phyloP scores from a whole-genome alignment of 2,888 invertebrate species.

The Apoda limacodes region DNA sequence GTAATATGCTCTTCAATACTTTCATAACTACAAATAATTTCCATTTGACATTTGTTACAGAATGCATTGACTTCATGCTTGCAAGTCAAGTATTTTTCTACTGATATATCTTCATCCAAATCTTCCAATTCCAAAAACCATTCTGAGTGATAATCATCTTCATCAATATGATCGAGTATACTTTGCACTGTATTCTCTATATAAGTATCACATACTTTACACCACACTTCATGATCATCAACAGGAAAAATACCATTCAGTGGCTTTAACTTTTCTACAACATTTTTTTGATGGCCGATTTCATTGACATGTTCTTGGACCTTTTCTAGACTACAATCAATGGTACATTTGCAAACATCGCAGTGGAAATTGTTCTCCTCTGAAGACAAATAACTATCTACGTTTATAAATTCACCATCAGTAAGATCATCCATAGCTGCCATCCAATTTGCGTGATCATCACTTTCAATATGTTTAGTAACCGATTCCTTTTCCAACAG shows the following conservation, averaged over 20 bases:
- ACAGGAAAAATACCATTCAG: slow-evolving; percentile 37
- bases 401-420: slow-evolving; percentile 39
- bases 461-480: slow-evolving; percentile 32
- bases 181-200: slow-evolving; percentile 31
- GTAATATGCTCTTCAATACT: slow-evolving; percentile 36
- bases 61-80: slow-evolving; percentile 36
- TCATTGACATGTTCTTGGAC: slow-evolving; percentile 42
- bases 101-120: slow-evolving; percentile 32
- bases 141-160: slow-evolving; percentile 33
- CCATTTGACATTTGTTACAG: slow-evolving; percentile 38
- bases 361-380: slow-evolving; percentile 37
- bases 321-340: slow-evolving; percentile 30
- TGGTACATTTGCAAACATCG: slow-evolving; percentile 31
- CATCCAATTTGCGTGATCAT: slow-evolving; percentile 41
- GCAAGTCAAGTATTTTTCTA: slow-evolving; percentile 30
- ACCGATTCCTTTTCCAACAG: slow-evolving; percentile 36
- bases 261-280: slow-evolving; percentile 36
- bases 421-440: slow-evolving; percentile 38
- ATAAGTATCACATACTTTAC: slow-evolving; percentile 38
- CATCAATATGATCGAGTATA: slow-evolving; percentile 36
- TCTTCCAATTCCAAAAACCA: slow-evolving; percentile 45
- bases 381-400: slow-evolving; percentile 34
- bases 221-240: slow-evolving; percentile 36
- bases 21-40: slow-evolving; percentile 29
- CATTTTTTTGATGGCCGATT: slow-evolving; percentile 32